Evolutionary conservation across 2,888 invertebrate genomes (phyloP).

Genomic region (Microplitis deprimator): DNA sequence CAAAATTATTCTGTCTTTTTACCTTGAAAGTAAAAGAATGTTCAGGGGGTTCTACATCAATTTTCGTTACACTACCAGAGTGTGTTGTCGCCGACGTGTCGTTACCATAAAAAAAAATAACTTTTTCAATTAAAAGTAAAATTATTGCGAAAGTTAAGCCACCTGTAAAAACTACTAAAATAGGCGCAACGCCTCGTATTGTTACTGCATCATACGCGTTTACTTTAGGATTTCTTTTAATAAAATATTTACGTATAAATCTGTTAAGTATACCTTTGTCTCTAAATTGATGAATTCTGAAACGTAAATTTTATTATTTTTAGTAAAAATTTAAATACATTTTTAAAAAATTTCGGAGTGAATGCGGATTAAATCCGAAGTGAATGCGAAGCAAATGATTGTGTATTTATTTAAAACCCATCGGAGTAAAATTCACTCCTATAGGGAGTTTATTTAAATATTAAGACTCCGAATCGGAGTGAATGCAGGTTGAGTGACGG

Average conservation of each 20-base stretch:
- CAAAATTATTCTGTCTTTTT: neutral
- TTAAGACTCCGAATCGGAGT: too few species aligned
- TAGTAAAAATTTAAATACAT: neutral
- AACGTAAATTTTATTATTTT: neutral
- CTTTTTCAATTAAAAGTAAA: conserved; percentile 53
- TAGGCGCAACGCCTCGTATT: conserved; percentile 53
- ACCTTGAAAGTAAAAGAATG: neutral
- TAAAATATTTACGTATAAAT: conserved; percentile 47
- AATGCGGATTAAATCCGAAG: too few species aligned
- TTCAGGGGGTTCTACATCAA: neutral
- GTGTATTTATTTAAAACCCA: too few species aligned
- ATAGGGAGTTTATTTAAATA: too few species aligned
- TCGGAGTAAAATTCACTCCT: too few species aligned
- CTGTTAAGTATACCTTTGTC: conserved; percentile 57
- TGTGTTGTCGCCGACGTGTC: neutral
- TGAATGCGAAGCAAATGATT: too few species aligned
- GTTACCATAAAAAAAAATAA: neutral
- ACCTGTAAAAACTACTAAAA: conserved; percentile 52
- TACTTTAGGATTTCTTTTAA: neutral
- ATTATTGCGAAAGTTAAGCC: conserved; percentile 52
- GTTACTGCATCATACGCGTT: conserved; percentile 43
- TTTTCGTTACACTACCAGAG: neutral
- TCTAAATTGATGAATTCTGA: conserved; percentile 57
- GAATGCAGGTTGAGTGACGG: too few species aligned
- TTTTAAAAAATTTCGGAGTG: too few species aligned